Evolutionary conservation across 2,888 invertebrate genomes (phyloP).

Genomic region (Stratiomys singularior): DNA sequence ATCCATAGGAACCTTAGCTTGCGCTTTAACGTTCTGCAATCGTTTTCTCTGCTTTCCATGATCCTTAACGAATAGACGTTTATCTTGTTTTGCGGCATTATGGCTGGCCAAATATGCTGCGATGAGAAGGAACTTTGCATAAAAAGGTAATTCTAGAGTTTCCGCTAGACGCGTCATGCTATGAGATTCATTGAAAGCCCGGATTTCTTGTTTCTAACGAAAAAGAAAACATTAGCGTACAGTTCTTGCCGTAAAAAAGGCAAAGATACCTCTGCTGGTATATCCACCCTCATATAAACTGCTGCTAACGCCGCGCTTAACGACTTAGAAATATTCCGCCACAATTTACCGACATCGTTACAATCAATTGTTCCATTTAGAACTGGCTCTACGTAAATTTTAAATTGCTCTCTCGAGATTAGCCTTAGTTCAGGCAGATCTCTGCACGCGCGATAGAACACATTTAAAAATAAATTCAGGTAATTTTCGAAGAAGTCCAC

Average conservation of each 20-base stretch:
- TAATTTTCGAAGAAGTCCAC: constrained; percentile 79
- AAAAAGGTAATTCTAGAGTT: constrained; percentile 84
- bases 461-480: constrained; percentile 82
- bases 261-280: constrained; percentile 31
- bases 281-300: constrained; percentile 77
- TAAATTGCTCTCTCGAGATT: constrained; percentile 80
- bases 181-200: constrained; percentile 51
- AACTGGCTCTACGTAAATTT: constrained; percentile 83
- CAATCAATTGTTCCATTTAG: constrained; percentile 72
- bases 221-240: neutral
- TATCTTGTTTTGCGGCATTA: constrained; percentile 90
- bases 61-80: constrained; percentile 84
- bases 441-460: constrained; percentile 85
- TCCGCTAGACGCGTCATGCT: constrained; percentile 70
- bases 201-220: neutral
- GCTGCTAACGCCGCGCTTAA: constrained; percentile 79
- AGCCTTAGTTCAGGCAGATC: constrained; percentile 85
- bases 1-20: constrained; percentile 71
- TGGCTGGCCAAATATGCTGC: constrained; percentile 94
- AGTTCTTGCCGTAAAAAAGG: neutral
- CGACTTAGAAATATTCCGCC: constrained; percentile 82
- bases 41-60: constrained; percentile 79
- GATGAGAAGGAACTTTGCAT: constrained; percentile 88
- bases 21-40: constrained; percentile 70
- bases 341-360: constrained; percentile 76